Evolutionary conservation across 2,797 vertebrate species (phyloP), one percentile per base, ranked within the genome.

Genomic region (Alca torda): DNA sequence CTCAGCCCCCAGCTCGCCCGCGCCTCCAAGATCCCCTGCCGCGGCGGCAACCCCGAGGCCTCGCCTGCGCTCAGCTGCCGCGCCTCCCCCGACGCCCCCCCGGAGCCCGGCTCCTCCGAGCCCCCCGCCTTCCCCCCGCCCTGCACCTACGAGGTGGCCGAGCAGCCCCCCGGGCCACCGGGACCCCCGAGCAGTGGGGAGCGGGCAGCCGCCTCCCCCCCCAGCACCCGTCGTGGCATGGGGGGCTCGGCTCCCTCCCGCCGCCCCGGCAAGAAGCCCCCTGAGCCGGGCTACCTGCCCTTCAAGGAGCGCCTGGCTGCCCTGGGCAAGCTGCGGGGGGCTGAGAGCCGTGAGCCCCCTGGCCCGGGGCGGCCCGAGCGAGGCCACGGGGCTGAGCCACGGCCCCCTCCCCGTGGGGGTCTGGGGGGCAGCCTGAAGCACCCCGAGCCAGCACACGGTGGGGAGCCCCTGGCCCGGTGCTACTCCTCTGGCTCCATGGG

Each of bases 1-100:
- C 98, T 99, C 73, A 99, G 99, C 88, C 99, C 99, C 14, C 99
- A 99, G 82, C 98, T 99, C 28, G 98, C 99, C 16, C 98, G 99
- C 26, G 99, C 98, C 95, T 99, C 99, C 80, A 98, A 99, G 94
- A 99, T 99, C 93, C 99, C 99, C 20, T 99, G 99, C 69, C 98
- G 99, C 53, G 99, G 99, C 81, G 98, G 99, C 95, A 99, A 99
- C 95, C 98, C 99, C 20, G 99, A 99, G 68, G 99, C 99, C 92
- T 99, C 99, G 0, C 99, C 99, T 0, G 98, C 98, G 10, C 98
- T 99, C 89, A 97, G 98, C 98, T 93, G 98, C 70, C 92, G 93
- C 51, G 89, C 93, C 4, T 96, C 97, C 64, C 98, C 35, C 7
- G 89, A 84, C 0, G 60, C 68, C 5, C 51, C 74, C 20, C 75